phyloP scores from a whole-genome alignment of 2,888 invertebrate genomes.

The Xanthia icteritia region DNA sequence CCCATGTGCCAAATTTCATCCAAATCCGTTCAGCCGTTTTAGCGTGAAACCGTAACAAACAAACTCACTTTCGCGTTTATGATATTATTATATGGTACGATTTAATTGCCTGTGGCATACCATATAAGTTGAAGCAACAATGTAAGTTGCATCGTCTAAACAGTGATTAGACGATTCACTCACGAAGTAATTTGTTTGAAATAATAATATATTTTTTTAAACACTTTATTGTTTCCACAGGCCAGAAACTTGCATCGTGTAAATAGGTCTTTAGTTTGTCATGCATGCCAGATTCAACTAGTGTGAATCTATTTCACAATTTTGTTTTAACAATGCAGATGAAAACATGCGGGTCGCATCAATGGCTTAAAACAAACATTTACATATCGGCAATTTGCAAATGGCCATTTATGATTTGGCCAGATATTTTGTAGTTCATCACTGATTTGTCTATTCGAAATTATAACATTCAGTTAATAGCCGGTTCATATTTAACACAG shows the following conservation, averaged over 20 bases:
- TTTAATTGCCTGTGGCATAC: neutral
- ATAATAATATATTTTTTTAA: too few species aligned
- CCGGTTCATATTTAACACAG: neutral
- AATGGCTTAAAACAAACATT: constrained; percentile 29
- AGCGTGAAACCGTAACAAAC: too few species aligned
- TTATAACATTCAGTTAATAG: neutral
- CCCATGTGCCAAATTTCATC: too few species aligned
- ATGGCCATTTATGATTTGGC: neutral
- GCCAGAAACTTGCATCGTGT: too few species aligned
- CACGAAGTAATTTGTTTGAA: neutral
- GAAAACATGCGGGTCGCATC: constrained; percentile 14
- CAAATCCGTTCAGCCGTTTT: too few species aligned
- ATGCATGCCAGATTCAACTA: neutral
- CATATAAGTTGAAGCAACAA: neutral
- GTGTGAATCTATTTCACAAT: neutral
- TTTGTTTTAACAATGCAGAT: neutral
- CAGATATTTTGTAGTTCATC: too few species aligned
- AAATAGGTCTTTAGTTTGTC: neutral
- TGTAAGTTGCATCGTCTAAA: too few species aligned
- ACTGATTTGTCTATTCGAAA: too few species aligned
- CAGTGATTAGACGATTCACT: neutral
- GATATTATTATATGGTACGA: neutral
- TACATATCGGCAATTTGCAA: constrained; percentile 3
- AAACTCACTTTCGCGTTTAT: too few species aligned
- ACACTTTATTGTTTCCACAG: neutral